Conservation (phyloP, 2,888 invertebrate species). For the Tenthredo amoena region DNA sequence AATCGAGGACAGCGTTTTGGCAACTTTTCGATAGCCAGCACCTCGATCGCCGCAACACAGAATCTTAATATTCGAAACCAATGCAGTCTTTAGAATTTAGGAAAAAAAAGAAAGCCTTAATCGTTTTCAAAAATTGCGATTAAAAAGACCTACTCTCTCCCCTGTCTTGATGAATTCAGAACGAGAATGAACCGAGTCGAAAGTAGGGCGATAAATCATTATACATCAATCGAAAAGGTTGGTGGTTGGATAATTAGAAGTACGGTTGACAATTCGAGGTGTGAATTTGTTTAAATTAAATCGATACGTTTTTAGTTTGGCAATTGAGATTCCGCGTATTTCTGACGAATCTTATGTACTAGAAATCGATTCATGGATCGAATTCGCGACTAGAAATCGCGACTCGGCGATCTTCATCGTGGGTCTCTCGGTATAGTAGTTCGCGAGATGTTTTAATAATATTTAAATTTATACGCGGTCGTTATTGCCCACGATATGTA, state of each 20-base stretch:
- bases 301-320: not conserved
- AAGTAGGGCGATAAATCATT: not conserved
- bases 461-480: slow-evolving; percentile 56
- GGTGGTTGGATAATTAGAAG: not conserved
- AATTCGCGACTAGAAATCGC: not conserved
- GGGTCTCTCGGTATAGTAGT: not conserved
- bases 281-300: not conserved
- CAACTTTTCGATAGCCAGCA: not conserved
- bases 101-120: not conserved
- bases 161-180: not conserved
- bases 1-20: slow-evolving; percentile 61
- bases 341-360: not conserved
- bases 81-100: not conserved
- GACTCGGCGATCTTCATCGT: not conserved
- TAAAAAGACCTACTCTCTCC: not conserved
- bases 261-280: not conserved
- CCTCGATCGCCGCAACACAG: not conserved
- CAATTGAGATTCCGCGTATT: not conserved
- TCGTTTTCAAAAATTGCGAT: not conserved
- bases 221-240: not conserved
- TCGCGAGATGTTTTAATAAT: slow-evolving; percentile 46
- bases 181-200: not conserved
- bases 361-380: not conserved
- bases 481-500: slow-evolving; percentile 55
- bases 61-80: not conserved